Percentiles rank a stretch among this genome's conserved stretches.
These are phyloP conservation scores for Colius striatus DNA, from an alignment of 2,113 vertebrate genomes.

Conservation along the genomic window DNA sequence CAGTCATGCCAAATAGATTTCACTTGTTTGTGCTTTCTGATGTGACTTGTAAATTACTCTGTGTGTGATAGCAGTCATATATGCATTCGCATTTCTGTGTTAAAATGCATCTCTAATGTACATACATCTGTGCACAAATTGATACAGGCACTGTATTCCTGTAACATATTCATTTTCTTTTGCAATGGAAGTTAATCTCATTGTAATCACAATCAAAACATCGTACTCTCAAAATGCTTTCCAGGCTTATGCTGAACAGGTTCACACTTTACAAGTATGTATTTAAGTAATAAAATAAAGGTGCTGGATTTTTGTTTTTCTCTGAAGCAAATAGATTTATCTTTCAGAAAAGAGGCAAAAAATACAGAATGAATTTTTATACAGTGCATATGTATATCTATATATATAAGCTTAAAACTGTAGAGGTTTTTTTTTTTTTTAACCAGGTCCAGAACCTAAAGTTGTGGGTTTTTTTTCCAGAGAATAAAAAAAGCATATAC, in stretches of 20 bases:
- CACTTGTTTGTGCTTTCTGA: too few species aligned
- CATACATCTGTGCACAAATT: not conserved
- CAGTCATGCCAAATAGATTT: not conserved
- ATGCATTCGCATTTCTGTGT: not conserved
- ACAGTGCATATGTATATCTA: not conserved
- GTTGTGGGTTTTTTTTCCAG: not conserved
- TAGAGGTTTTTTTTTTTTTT: not conserved
- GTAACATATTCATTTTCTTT: not conserved
- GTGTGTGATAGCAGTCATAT: not conserved
- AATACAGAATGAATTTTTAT: not conserved
- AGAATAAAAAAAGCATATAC: not conserved
- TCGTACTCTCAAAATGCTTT: not conserved
- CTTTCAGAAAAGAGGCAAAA: not conserved
- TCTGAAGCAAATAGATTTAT: not conserved
- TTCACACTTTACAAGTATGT: not conserved
- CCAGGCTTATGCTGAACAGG: not conserved
- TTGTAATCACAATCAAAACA: not conserved
- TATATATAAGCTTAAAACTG: not conserved
- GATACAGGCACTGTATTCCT: not conserved
- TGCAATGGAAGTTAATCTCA: not conserved
- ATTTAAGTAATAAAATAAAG: not conserved
- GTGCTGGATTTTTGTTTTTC: not conserved
- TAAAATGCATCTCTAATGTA: not conserved
- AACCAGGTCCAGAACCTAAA: not conserved
- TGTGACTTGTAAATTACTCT: too few species aligned